A percentile compares a stretch with the other conserved stretches of the same genome.
These are phyloP conservation scores for Diadumene lineata DNA, from an alignment of 92 coral and sea anemone genomes.

Conservation along the genomic window DNA sequence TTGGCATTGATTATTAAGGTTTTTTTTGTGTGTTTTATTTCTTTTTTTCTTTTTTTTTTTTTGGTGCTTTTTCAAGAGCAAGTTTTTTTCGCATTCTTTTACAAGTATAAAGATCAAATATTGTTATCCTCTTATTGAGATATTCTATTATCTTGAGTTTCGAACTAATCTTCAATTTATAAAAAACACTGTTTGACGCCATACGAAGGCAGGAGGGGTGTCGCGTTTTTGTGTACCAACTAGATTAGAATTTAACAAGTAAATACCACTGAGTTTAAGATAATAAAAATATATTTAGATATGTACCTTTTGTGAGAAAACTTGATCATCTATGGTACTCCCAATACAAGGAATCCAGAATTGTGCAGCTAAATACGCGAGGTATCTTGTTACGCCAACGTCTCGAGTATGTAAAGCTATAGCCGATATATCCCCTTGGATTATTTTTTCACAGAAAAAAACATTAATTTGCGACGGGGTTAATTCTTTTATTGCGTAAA, in stretches of 20 bases:
- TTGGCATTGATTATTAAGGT: not conserved
- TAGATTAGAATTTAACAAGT: slow-evolving; percentile 7
- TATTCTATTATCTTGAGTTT: not conserved
- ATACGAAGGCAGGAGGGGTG: not conserved
- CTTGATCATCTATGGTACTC: slow-evolving; percentile 43
- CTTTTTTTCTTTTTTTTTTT: too few species aligned
- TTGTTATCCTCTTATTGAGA: not conserved
- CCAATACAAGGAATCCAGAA: slow-evolving; percentile 67
- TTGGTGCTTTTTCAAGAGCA: too few species aligned
- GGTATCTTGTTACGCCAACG: slow-evolving; percentile 36
- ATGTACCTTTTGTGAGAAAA: slow-evolving; percentile 67
- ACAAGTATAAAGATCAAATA: too few species aligned
- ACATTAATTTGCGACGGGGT: slow-evolving; percentile 43
- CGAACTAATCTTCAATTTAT: not conserved
- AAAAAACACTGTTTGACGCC: not conserved
- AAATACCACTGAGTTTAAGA: not conserved
- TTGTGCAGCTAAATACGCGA: slow-evolving; percentile 67
- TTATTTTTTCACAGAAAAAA: slow-evolving; percentile 51
- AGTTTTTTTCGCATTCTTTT: too few species aligned
- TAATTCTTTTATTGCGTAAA: slow-evolving; percentile 33
- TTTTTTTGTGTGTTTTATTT: not conserved
- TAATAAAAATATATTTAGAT: not conserved
- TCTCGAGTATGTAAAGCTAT: slow-evolving; percentile 55
- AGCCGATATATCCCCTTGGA: slow-evolving; percentile 52
- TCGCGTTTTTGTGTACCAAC: not conserved